Percentiles rank a stretch among this genome's conserved stretches.
These are phyloP conservation scores for Pandemis heparana DNA, from an alignment of 2,888 invertebrate species.

Conservation along the genomic window DNA sequence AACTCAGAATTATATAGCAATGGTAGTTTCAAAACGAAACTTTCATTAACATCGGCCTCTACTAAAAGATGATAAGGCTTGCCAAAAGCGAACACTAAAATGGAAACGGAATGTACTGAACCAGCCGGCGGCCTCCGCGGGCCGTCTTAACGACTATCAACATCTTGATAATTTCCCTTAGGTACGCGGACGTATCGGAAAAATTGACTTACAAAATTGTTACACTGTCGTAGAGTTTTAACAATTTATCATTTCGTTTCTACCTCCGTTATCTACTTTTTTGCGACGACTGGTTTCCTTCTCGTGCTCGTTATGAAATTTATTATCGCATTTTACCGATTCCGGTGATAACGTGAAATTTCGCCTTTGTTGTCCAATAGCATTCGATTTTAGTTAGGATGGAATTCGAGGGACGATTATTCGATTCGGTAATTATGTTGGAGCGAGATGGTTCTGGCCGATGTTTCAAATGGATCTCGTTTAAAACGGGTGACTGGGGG, in stretches of 20 bases:
- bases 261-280: slow-evolving; percentile 36
- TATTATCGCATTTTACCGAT: slow-evolving; percentile 9
- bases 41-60: neutral
- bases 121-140: slow-evolving; percentile 25
- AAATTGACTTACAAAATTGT: slow-evolving; percentile 69
- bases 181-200: slow-evolving; percentile 60
- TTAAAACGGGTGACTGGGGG: neutral
- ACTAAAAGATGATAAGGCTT: slow-evolving; percentile 18
- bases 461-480: neutral
- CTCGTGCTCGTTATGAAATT: slow-evolving; percentile 15
- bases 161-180: slow-evolving; percentile 70
- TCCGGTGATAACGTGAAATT: neutral
- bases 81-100: slow-evolving; percentile 24
- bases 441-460: neutral
- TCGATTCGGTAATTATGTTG: slow-evolving; percentile 1
- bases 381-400: neutral
- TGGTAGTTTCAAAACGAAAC: too few species aligned
- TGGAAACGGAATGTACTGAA: slow-evolving; percentile 22
- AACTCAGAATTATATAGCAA: too few species aligned
- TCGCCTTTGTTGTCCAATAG: neutral
- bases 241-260: slow-evolving; percentile 64
- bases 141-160: slow-evolving; percentile 50
- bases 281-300: slow-evolving; percentile 43
- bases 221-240: slow-evolving; percentile 62
- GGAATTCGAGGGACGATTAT: slow-evolving; percentile 1